Percentiles rank a stretch among this genome's conserved stretches.
These are phyloP conservation scores for Hyperopisus bebe DNA, from an alignment of 2,113 vertebrate species.

Conservation along the genomic window DNA sequence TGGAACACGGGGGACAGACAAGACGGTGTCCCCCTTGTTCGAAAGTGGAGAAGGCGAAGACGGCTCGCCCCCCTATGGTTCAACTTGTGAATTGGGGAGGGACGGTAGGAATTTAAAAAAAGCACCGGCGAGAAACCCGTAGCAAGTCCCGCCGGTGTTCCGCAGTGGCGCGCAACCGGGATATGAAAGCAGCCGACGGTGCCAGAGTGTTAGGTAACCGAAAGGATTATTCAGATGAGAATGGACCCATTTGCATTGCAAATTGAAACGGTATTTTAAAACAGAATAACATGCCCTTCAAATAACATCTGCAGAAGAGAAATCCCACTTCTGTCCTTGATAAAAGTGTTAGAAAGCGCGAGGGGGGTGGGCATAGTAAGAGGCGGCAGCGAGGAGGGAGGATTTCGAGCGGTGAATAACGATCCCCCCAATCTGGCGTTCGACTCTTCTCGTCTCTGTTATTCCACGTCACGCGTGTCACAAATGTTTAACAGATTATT, in stretches of 20 bases:
- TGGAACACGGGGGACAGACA: not conserved
- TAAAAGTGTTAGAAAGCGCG: slow-evolving; percentile 38
- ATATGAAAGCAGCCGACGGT: slow-evolving; percentile 22
- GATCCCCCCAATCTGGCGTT: slow-evolving; percentile 33
- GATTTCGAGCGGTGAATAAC: slow-evolving; percentile 18
- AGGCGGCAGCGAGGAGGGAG: slow-evolving; percentile 22
- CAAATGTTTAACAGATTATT: slow-evolving; percentile 39
- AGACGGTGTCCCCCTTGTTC: not conserved
- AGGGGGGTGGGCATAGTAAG: slow-evolving; percentile 32
- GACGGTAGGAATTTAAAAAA: not conserved
- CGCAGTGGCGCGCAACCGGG: not conserved
- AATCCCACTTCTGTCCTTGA: slow-evolving; percentile 32
- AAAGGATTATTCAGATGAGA: slow-evolving; percentile 53
- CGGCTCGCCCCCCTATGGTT: not conserved
- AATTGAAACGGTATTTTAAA: slow-evolving; percentile 48
- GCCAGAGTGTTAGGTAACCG: slow-evolving; percentile 42
- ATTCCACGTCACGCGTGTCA: slow-evolving; percentile 30
- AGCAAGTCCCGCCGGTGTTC: slow-evolving; percentile 15
- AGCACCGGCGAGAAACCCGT: not conserved
- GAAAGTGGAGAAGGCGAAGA: not conserved
- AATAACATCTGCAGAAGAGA: slow-evolving; percentile 52
- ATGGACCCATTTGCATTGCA: slow-evolving; percentile 51
- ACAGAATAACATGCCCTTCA: slow-evolving; percentile 52
- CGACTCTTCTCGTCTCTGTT: slow-evolving; percentile 1
- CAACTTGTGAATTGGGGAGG: not conserved